Conservation (phyloP, 2,888 invertebrate genomes). For the Mesochorus sp. region DNA sequence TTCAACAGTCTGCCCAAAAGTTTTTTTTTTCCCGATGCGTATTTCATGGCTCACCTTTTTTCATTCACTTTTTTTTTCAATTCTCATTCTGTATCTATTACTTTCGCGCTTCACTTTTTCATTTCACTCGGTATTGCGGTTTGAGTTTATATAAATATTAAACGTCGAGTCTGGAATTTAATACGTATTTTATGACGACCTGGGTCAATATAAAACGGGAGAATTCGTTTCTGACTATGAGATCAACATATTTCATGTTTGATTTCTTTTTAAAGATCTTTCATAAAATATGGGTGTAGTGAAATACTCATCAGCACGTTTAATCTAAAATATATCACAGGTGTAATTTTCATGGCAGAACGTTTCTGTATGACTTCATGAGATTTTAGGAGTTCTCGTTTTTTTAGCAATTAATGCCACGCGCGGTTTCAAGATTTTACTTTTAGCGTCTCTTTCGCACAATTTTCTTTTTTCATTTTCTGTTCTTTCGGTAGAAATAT, state of each 20-base stretch:
- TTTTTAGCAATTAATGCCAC: slow-evolving; percentile 50
- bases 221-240: neutral
- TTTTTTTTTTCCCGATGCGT: neutral
- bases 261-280: neutral
- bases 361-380: slow-evolving; percentile 28
- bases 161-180: neutral
- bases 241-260: neutral
- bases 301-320: neutral
- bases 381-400: slow-evolving; percentile 20
- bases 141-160: slow-evolving; percentile 5
- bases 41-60: slow-evolving; percentile 25
- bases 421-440: slow-evolving; percentile 44
- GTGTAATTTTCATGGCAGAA: slow-evolving; percentile 1
- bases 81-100: neutral
- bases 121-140: slow-evolving; percentile 1
- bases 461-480: slow-evolving; percentile 7
- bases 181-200: slow-evolving; percentile 14
- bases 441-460: neutral
- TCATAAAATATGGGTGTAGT: neutral
- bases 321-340: too few species aligned
- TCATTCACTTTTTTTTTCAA: neutral
- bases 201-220: slow-evolving; percentile 7
- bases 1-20: slow-evolving; percentile 3
- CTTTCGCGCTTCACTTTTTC: slow-evolving; percentile 17
- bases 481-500: slow-evolving; percentile 13